A percentile compares a stretch with the other conserved stretches of the same genome.
Conservation (phyloP, 2,888 invertebrate species). For the Dryobotodes eremita region DNA sequence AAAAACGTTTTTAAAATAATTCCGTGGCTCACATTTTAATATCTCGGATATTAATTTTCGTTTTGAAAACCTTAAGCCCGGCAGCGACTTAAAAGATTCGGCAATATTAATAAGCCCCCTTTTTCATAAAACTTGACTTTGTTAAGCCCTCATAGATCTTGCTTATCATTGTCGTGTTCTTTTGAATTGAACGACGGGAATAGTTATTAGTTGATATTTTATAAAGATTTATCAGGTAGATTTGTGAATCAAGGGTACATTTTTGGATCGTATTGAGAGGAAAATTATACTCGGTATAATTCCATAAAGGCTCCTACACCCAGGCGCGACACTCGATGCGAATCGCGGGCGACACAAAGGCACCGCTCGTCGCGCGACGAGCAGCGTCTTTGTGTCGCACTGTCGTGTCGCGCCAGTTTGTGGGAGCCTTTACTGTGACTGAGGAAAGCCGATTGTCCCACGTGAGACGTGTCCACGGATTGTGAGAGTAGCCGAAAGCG, state of each 20-base stretch:
- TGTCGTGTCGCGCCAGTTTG: too few relatives aligned
- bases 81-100: constrained; percentile 8
- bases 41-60: constrained; percentile 36
- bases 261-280: not conserved
- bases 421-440: too few relatives aligned
- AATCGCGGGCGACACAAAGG: too few relatives aligned
- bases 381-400: too few relatives aligned
- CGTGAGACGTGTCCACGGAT: too few relatives aligned
- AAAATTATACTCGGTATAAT: not conserved
- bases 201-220: constrained; percentile 11
- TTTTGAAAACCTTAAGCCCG: constrained; percentile 17
- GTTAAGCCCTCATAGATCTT: constrained; percentile 15
- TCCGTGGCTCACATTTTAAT: constrained; percentile 41
- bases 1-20: constrained; percentile 20
- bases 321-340: too few relatives aligned
- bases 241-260: not conserved
- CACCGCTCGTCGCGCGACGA: too few relatives aligned
- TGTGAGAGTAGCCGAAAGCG: too few relatives aligned
- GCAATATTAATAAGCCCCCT: constrained; percentile 23
- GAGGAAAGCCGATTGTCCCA: too few relatives aligned
- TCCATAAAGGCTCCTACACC: too few relatives aligned
- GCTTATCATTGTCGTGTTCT: not conserved
- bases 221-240: not conserved
- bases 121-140: constrained; percentile 44
- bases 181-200: constrained; percentile 16